Evolutionary conservation across 1,140 invertebrate species (phyloP), one percentile per base, ranked within the genome.

Genomic region (Meloidogyne hapla): DNA sequence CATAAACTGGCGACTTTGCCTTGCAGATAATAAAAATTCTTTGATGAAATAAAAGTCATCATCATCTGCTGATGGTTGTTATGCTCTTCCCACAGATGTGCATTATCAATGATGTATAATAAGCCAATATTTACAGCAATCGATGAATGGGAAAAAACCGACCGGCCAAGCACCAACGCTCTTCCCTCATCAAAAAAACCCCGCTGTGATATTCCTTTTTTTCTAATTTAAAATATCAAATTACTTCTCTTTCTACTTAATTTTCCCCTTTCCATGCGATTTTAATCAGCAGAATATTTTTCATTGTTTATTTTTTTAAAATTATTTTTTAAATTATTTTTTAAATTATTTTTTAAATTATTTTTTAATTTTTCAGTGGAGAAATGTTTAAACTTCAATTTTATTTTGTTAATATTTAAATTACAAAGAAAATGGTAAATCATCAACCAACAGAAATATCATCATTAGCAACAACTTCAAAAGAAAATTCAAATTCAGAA

Each of bases 41-140:
- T 48, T 40, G 66, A 42, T 8, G 33, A 23, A 26, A 23, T 18
- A 5, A 23, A 23, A 40, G n/a, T 18, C 13, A n/a, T 25, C 65
- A n/a, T 42, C 65, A n/a, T 38, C 65, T 42, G 65, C 5, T 42
- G 40, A 10, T 67, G 18, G 8, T 42, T 42, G 5, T 67, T 21
- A 25, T 25, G n/a, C 40, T 67, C 21, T 67, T 33, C 2, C n/a
- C 18, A 56, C 48, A 56, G n/a, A 15, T 56, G 48, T 26, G 68
- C 68, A 70, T 70, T 56, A 70, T 70, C 45, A 56, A 26, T 61
- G 48, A 38, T 45, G 33, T 33, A 6, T 33, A 6, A 33, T 69
- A 61, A 26, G 68, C 68, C 68, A 70, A 45, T 42, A 38, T 67
- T 33, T 38, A n/a, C 28, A 33, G 28, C 68, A 42, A 61, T 61